Conservation (phyloP, 2,113 vertebrate species). For the Girardinichthys multiradiatus region DNA sequence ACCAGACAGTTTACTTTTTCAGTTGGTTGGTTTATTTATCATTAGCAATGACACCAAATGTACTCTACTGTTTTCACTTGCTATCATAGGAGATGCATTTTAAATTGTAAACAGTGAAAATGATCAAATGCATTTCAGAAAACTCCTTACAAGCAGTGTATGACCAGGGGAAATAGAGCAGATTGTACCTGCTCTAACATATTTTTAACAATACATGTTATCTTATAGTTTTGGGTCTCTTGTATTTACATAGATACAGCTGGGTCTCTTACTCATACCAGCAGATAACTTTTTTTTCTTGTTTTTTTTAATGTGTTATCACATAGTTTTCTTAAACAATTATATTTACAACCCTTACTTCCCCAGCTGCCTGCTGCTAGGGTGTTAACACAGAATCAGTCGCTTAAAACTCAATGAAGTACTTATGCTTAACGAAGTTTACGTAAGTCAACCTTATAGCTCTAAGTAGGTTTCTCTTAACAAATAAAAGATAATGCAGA, state of each 20-base stretch:
- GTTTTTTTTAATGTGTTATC: slow-evolving; percentile 71
- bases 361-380: slow-evolving; percentile 85
- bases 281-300: slow-evolving; percentile 68
- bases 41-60: slow-evolving; percentile 86
- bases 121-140: slow-evolving; percentile 82
- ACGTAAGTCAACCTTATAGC: slow-evolving; percentile 78
- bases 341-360: slow-evolving; percentile 83
- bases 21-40: slow-evolving; percentile 91
- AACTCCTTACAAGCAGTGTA: slow-evolving; percentile 82
- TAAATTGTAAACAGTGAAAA: slow-evolving; percentile 86
- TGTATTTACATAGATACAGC: slow-evolving; percentile 82
- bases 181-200: slow-evolving; percentile 52
- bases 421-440: slow-evolving; percentile 73
- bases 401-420: slow-evolving; percentile 70
- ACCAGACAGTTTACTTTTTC: slow-evolving; percentile 54
- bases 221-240: slow-evolving; percentile 83
- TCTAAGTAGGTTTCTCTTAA: slow-evolving; percentile 73
- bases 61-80: slow-evolving; percentile 79
- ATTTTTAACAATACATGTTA: slow-evolving; percentile 66
- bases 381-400: slow-evolving; percentile 75
- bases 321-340: slow-evolving; percentile 83
- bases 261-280: slow-evolving; percentile 61
- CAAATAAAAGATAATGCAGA: slow-evolving; percentile 81
- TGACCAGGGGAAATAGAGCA: slow-evolving; percentile 63
- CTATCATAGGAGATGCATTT: slow-evolving; percentile 85